Base-by-base conservation (phyloP, 2,113 vertebrate genomes). In the Toxotes chatareus region DNA sequence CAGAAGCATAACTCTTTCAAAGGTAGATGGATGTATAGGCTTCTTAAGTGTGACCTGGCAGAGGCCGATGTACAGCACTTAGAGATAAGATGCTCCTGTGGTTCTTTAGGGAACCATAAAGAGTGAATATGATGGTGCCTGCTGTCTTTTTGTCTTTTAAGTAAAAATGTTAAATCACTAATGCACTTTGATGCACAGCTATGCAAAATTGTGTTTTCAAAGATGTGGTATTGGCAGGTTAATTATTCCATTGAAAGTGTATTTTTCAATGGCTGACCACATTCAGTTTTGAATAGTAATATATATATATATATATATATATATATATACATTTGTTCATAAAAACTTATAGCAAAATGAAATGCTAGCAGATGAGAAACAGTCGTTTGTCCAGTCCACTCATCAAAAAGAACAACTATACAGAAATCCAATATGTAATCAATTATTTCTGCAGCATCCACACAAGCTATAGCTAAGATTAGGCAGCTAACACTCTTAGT, bases 1-100 rank as follows among this genome's bases (percentile, higher is more conserved):
- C 67, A 82, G 72, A 86, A 64, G 61, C 73, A 67, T 83, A 76
- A 85, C 27, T 90, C 61, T 83, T 73, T 71, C 14, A 74, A 79
- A 82, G 79, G 59, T 72, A 67, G 72, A 85, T 40, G 67, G 46
- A 73, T 78, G 31, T 17, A 10, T 36, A 46, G 80, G 65, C 76
- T 83, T 60, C 73, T 86, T 79, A 31, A 67, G 63, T 62, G 57
- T 80, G 76, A 86, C 81, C 66, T 80, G 67, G 82, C 70, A 64
- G 46, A 72, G 34, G 66, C 82, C 44, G 19, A 74, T 62, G 71
- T 60, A 59, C 55, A 76, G 79, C 79, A 76, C 83, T 76, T 83
- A 73, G 31, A 72, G 47, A 49, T 70, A 68, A 75, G 44, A 76
- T 62, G 85, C 62, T 75, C 56, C 47, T 75, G 34, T 65, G 38